Conservation (phyloP, 2,888 invertebrate species). For the Neocrepidodera transversa region DNA sequence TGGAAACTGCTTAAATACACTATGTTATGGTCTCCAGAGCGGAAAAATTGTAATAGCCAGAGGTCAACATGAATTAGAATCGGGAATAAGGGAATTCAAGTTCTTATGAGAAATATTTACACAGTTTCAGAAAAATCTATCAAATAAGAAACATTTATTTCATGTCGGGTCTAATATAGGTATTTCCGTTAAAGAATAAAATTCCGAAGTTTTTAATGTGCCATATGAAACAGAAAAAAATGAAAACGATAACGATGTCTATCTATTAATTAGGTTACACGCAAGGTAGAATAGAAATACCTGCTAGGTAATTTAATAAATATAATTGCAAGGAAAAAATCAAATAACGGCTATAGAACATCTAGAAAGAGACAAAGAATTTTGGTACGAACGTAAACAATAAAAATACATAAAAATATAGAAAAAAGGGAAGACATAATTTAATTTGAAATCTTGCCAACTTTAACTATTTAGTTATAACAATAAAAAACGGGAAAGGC, state of each 20-base stretch:
- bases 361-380: too few species aligned
- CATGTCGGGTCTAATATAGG: not conserved
- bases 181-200: slow-evolving; percentile 50
- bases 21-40: slow-evolving; percentile 56
- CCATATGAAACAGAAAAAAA: slow-evolving; percentile 36
- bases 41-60: slow-evolving; percentile 50
- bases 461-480: too few species aligned
- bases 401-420: too few species aligned
- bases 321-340: too few species aligned
- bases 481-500: too few species aligned
- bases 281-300: slow-evolving; percentile 49
- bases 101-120: slow-evolving; percentile 32
- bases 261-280: slow-evolving; percentile 46
- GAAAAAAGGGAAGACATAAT: too few species aligned
- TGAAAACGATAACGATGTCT: slow-evolving; percentile 41
- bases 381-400: too few species aligned
- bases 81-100: slow-evolving; percentile 56
- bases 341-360: too few species aligned
- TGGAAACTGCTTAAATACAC: slow-evolving; percentile 34
- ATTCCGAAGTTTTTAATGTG: slow-evolving; percentile 50
- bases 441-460: too few species aligned
- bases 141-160: slow-evolving; percentile 13
- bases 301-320: too few species aligned
- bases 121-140: too few species aligned
- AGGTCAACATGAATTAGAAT: slow-evolving; percentile 54